Evolutionary conservation across 1,140 invertebrate species (phyloP), one percentile per base, ranked within the genome.

Genomic region (Caenorhabditis remanei): DNA sequence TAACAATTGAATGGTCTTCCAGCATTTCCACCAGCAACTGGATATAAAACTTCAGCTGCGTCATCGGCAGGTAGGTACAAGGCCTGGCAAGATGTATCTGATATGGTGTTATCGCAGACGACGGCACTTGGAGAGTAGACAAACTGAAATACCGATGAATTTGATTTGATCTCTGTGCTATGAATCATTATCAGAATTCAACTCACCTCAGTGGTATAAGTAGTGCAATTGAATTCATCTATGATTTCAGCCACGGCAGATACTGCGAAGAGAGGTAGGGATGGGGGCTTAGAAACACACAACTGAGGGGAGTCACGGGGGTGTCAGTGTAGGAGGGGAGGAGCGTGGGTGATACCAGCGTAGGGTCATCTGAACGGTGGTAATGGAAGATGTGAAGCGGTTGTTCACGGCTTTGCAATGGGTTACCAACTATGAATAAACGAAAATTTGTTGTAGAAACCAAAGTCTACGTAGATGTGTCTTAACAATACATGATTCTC

Each of bases 21-120:
- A 53, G 19, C 53, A 41, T n/a, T 55, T 6, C 50, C 53, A 11
- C 48, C 53, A 9, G 82, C 82, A 40, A 16, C 48, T 24, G 21
- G 43, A 21, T 82, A 41, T 13, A 8, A 11, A 24, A 14, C 40
- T 0, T n/a, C 56, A 6, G 43, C 53, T 14, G 24, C 53, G 5
- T 5, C 13, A 53, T 50, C 14, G 1, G 75, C 41, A 48, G 75
- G 41, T 21, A 43, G 19, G 19, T 24, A 16, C 5, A 53, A 32
- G 13, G 53, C 11, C 14, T n/a, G n/a, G n/a, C 48, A 50, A 4
- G 46, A 5, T 7, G 4, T 4, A 32, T 50, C 53, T 6, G 82
- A 53, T 13, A 48, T 48, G 53, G 32, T 6, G 53, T 83, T 53
- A 4, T 83, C 41, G 21, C 82, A 83, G 82, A 41, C 53, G 48